Percentiles rank a stretch among this genome's conserved stretches.
phyloP scores from a whole-genome alignment of 2,113 vertebrate genomes.

The Pluvianellus socialis region DNA sequence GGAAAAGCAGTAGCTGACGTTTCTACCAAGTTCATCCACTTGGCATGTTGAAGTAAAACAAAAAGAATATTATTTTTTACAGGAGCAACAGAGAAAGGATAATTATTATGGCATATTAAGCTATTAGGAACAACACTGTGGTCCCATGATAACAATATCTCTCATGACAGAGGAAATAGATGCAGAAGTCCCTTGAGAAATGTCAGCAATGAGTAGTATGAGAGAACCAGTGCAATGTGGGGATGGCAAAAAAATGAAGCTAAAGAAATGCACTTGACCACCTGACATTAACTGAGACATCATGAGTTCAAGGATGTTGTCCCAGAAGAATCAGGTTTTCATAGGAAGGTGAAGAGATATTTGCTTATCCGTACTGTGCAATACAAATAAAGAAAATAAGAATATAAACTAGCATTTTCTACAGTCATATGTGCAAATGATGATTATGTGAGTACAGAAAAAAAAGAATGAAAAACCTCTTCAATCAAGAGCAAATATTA shows the following conservation, averaged over 20 bases:
- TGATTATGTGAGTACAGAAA: background rate
- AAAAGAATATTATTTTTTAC: background rate
- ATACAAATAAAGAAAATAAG: background rate
- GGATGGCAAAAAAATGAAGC: background rate
- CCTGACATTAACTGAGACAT: background rate
- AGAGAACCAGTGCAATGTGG: background rate
- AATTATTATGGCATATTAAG: background rate
- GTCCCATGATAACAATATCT: background rate
- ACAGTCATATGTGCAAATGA: background rate
- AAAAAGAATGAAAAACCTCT: background rate
- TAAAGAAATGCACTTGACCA: background rate
- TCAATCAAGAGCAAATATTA: background rate
- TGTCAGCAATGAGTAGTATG: background rate
- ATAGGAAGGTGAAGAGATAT: background rate
- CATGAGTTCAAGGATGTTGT: background rate
- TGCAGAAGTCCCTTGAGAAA: background rate
- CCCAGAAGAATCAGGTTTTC: background rate
- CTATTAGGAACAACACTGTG: background rate
- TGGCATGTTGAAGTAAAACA: background rate
- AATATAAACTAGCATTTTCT: background rate
- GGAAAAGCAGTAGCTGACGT: background rate
- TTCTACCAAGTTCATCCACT: background rate
- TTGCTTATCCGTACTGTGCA: background rate
- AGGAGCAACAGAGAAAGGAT: background rate
- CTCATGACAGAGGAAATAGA: background rate